Evolutionary conservation across 2,888 invertebrate genomes (phyloP).

Genomic region (Protonemura montana): DNA sequence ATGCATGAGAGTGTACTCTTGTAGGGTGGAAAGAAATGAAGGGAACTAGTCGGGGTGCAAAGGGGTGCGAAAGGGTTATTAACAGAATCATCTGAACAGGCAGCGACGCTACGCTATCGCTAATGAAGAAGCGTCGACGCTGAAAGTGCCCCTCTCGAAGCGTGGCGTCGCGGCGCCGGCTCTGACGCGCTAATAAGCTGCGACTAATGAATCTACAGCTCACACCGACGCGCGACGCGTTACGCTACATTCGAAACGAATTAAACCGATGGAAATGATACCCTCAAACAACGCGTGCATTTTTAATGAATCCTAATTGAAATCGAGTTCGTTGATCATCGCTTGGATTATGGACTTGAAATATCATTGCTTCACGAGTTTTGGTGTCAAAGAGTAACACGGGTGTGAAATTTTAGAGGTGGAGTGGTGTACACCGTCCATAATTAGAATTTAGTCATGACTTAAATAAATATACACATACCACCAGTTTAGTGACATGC

Average conservation of each 20-base stretch:
- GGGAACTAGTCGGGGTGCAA: background rate
- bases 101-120: constrained; percentile 26
- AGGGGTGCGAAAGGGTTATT: constrained; percentile 28
- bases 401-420: background rate
- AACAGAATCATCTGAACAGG: constrained; percentile 28
- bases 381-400: background rate
- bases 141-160: constrained; percentile 37
- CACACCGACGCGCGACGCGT: background rate
- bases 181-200: constrained; percentile 40
- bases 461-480: too few species aligned
- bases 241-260: constrained; percentile 10
- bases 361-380: background rate
- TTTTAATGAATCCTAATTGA: constrained; percentile 24
- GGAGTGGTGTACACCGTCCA: background rate
- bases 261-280: constrained; percentile 20
- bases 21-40: constrained; percentile 3
- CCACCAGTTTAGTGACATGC: background rate
- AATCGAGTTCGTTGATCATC: background rate
- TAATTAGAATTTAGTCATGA: too few species aligned
- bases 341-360: background rate
- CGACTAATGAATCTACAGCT: constrained; percentile 41
- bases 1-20: background rate
- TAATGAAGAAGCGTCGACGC: constrained; percentile 43
- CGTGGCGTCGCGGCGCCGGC: constrained; percentile 13
- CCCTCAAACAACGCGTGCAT: constrained; percentile 27